Percentiles rank a stretch among this genome's conserved stretches.
Conservation (phyloP, 2,797 vertebrate genomes). For the Melanotaenia trifasciata region DNA sequence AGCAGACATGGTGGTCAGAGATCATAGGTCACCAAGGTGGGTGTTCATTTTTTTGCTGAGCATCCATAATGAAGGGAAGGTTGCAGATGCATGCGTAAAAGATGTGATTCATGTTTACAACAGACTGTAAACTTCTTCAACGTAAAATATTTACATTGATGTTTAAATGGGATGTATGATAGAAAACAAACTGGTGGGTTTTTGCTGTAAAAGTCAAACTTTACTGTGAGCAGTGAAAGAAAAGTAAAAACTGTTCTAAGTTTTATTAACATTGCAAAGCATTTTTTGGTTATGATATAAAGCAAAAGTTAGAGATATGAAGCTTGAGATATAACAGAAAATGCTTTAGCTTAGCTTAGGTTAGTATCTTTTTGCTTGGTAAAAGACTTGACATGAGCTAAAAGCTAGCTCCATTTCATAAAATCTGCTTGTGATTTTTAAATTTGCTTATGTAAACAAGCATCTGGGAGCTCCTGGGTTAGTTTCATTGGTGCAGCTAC, state of each 20-base stretch:
- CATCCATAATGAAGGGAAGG: slow-evolving; percentile 14
- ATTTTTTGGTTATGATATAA: too few species aligned
- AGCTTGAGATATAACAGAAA: too few species aligned
- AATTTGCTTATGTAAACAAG: too few species aligned
- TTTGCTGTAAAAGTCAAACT: neutral
- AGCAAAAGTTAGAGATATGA: too few species aligned
- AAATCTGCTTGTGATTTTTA: too few species aligned
- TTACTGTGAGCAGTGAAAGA: too few species aligned
- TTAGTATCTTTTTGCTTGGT: too few species aligned
- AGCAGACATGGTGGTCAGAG: slow-evolving; percentile 12
- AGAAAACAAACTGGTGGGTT: neutral
- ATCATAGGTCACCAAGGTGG: slow-evolving; percentile 26
- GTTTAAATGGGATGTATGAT: neutral
- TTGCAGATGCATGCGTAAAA: slow-evolving; percentile 21
- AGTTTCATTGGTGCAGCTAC: too few species aligned
- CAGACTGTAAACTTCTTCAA: neutral
- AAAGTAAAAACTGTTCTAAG: too few species aligned
- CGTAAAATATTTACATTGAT: neutral
- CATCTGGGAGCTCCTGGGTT: too few species aligned
- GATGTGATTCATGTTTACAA: neutral
- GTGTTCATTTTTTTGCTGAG: slow-evolving; percentile 21
- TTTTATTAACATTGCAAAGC: too few species aligned
- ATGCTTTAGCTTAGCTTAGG: neutral
- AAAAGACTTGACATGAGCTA: neutral
- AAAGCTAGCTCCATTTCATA: neutral